phyloP scores from a whole-genome alignment of 2,113 vertebrate genomes.

The Silurus asotus region DNA sequence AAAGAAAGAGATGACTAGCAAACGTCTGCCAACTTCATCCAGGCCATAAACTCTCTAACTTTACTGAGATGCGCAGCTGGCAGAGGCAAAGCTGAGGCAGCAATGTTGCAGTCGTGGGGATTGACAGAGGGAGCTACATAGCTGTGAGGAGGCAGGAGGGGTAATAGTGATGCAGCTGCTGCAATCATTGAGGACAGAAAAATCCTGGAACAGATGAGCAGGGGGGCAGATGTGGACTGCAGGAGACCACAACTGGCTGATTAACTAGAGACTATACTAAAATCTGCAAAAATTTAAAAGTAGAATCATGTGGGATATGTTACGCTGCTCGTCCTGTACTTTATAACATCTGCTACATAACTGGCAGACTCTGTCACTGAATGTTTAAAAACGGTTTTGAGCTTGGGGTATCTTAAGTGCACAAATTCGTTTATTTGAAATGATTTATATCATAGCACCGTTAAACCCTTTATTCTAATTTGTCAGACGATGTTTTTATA shows the following conservation, averaged over 20 bases:
- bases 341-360: slow-evolving; percentile 13
- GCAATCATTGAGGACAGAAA: not conserved
- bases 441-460: not conserved
- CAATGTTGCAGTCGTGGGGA: slow-evolving; percentile 21
- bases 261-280: slow-evolving; percentile 15
- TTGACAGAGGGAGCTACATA: not conserved
- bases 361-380: not conserved
- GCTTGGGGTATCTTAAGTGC: not conserved
- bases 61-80: slow-evolving; percentile 36
- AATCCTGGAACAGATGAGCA: slow-evolving; percentile 28
- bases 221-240: slow-evolving; percentile 36
- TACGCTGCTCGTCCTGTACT: not conserved
- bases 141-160: slow-evolving; percentile 4
- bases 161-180: slow-evolving; percentile 27
- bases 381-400: not conserved
- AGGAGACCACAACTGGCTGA: slow-evolving; percentile 17
- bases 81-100: slow-evolving; percentile 5
- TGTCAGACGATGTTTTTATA: not conserved
- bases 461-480: not conserved
- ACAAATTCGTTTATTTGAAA: not conserved
- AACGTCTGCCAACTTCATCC: slow-evolving; percentile 3
- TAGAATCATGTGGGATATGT: slow-evolving; percentile 8
- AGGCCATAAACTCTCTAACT: slow-evolving; percentile 36
- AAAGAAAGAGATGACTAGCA: slow-evolving; percentile 8
- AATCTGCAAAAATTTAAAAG: slow-evolving; percentile 8